These are phyloP conservation scores for Uloborus diversus DNA, from an alignment of 1,140 invertebrate species.

Conservation along the genomic window DNA sequence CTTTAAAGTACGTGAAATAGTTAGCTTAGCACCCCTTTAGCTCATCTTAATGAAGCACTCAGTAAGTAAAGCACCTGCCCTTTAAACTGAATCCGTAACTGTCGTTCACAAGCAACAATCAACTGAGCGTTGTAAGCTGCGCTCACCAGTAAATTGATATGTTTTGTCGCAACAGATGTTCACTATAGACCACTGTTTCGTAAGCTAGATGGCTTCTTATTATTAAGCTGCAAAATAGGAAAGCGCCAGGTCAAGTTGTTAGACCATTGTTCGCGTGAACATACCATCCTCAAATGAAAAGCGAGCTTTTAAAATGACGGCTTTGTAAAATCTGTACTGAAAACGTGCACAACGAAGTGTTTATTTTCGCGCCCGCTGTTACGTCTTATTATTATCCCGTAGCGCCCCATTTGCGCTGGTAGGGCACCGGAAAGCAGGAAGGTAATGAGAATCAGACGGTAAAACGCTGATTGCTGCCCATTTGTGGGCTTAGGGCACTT, in stretches of 20 bases:
- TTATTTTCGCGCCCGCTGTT: conserved; percentile 28
- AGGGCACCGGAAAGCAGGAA: neutral
- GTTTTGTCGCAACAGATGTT: conserved; percentile 31
- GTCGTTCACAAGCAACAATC: neutral
- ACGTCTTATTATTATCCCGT: conserved; percentile 12
- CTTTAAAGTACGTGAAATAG: too few relatives aligned
- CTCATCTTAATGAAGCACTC: neutral
- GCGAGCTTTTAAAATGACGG: too few relatives aligned
- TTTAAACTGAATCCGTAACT: neutral
- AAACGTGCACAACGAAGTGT: conserved; percentile 32
- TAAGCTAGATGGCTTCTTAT: conserved; percentile 29
- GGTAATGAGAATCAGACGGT: conserved; percentile 11
- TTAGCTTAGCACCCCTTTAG: neutral
- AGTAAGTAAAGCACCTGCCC: neutral
- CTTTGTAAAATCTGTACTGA: conserved; percentile 29
- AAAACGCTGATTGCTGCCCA: conserved; percentile 19
- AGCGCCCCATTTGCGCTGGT: neutral
- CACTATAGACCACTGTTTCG: conserved; percentile 11
- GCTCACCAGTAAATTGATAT: neutral
- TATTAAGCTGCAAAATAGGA: conserved; percentile 38
- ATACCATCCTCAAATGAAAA: conserved; percentile 26
- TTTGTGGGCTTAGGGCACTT: conserved; percentile 8
- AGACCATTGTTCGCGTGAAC: conserved; percentile 3
- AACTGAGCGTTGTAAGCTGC: neutral
- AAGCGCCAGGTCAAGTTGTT: conserved; percentile 16